Percentiles rank a stretch among this genome's conserved stretches.
These are phyloP conservation scores for Limenitis camilla DNA, from an alignment of 2,888 invertebrate species.

Conservation along the genomic window DNA sequence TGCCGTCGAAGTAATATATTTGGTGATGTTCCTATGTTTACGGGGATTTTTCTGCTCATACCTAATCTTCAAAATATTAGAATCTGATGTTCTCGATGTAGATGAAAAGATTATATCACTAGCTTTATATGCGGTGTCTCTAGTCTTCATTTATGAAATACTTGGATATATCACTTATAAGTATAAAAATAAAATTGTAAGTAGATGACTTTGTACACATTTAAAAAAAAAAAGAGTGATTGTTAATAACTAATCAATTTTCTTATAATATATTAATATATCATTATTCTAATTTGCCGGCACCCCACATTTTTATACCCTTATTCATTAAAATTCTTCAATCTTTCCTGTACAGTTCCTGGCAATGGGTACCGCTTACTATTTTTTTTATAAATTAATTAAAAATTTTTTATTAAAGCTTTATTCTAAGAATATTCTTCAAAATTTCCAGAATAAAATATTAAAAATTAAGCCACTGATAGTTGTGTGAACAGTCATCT, in stretches of 20 bases:
- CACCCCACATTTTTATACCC: no score
- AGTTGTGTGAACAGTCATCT: not conserved
- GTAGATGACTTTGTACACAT: slow-evolving; percentile 32
- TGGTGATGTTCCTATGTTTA: slow-evolving; percentile 61
- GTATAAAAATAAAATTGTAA: slow-evolving; percentile 53
- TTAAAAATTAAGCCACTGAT: not conserved
- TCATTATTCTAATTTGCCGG: no score
- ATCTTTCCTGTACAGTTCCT: no score
- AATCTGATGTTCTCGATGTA: slow-evolving; percentile 52
- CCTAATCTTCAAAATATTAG: slow-evolving; percentile 53
- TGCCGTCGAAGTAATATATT: slow-evolving; percentile 66
- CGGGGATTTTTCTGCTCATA: slow-evolving; percentile 71
- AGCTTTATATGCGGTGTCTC: slow-evolving; percentile 57
- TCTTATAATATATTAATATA: slow-evolving; percentile 1
- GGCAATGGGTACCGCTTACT: no score
- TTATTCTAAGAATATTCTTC: no score
- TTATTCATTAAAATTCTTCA: no score
- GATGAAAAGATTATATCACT: slow-evolving; percentile 53
- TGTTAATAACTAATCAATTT: no score
- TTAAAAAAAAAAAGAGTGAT: no score
- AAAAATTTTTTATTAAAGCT: no score
- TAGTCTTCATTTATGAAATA: slow-evolving; percentile 62
- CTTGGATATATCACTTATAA: slow-evolving; percentile 53
- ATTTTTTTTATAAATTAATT: no score
- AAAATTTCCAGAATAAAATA: no score